Conservation (phyloP, 2,113 vertebrate genomes). For the Alosa alosa region DNA sequence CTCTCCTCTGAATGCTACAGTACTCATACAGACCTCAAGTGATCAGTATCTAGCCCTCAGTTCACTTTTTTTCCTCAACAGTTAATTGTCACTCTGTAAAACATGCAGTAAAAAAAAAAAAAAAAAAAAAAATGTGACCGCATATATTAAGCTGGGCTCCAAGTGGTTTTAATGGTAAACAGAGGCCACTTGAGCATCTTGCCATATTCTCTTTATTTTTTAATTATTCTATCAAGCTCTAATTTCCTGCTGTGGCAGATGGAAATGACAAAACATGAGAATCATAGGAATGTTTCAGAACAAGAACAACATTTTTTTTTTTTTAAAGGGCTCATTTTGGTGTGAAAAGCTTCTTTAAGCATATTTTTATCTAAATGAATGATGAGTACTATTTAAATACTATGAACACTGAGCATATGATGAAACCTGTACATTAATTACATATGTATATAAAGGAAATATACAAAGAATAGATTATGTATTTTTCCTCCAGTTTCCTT, state of each 20-base stretch:
- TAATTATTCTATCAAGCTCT: background rate
- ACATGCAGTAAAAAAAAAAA: background rate
- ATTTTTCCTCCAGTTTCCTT: background rate
- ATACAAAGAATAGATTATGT: background rate
- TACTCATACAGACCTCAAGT: background rate
- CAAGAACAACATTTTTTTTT: background rate
- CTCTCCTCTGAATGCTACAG: background rate
- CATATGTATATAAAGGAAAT: background rate
- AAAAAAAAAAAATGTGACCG: background rate
- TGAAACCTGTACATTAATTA: background rate
- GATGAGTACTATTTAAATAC: slow-evolving; percentile 10
- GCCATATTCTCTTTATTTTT: background rate
- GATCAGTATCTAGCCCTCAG: background rate
- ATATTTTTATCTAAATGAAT: slow-evolving; percentile 20
- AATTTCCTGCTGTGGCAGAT: background rate
- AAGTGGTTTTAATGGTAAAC: background rate
- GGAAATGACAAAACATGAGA: background rate
- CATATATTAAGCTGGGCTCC: background rate
- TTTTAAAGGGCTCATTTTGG: slow-evolving; percentile 8
- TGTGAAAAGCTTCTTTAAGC: slow-evolving; percentile 3
- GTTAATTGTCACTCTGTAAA: background rate
- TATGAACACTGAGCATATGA: slow-evolving; percentile 2
- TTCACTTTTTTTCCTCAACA: background rate
- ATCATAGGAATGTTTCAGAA: slow-evolving; percentile 4
- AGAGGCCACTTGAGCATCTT: background rate